phyloP scores from a whole-genome alignment of 2,113 vertebrate species.

The Cyprinodon brontotheroides region DNA sequence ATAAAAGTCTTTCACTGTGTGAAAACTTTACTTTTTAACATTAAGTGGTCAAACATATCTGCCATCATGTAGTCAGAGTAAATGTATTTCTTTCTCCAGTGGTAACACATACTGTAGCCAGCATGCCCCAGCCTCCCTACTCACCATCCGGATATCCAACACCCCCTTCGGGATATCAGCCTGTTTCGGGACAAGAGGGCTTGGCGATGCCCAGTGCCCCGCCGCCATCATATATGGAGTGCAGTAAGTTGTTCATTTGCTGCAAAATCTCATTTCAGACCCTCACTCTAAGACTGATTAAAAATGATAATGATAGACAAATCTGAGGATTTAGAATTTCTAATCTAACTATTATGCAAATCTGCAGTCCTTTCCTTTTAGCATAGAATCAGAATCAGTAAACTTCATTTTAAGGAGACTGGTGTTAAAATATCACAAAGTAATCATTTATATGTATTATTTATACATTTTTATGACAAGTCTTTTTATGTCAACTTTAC shows the following conservation, averaged over 20 bases:
- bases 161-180: conserved; percentile 80
- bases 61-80: neutral
- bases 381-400: neutral
- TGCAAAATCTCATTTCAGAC: neutral
- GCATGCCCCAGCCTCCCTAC: conserved; percentile 63
- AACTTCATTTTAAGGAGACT: too few species aligned
- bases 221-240: conserved; percentile 82
- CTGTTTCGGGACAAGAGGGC: conserved; percentile 65
- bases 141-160: neutral
- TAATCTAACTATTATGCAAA: neutral
- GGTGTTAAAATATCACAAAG: too few species aligned
- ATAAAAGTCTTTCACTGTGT: neutral
- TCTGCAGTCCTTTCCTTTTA: neutral
- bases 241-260: conserved; percentile 50
- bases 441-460: too few species aligned
- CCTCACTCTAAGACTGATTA: neutral
- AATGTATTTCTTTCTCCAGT: conserved; percentile 50
- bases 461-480: too few species aligned
- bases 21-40: neutral
- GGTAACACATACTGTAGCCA: conserved; percentile 64
- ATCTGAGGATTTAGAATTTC: neutral
- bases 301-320: neutral
- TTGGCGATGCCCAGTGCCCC: conserved; percentile 69
- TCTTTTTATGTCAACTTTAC: too few species aligned
- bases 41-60: neutral